Evolutionary conservation across 2,888 invertebrate species (phyloP).

Genomic region (Cephus runcator): DNA sequence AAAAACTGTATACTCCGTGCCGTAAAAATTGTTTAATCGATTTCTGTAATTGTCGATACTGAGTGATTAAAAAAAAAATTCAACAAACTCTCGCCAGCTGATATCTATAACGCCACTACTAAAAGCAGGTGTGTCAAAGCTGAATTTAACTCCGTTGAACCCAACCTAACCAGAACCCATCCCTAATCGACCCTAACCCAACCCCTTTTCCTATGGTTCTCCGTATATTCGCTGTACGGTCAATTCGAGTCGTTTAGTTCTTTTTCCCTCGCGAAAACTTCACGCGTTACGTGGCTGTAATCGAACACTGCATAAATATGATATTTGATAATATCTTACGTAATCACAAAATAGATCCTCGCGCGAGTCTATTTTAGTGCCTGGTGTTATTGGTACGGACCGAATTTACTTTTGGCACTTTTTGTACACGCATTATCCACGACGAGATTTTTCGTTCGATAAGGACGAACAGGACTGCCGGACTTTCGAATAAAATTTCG

Average conservation of each 20-base stretch:
- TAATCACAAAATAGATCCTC: not conserved
- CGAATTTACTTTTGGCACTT: not conserved
- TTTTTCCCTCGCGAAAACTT: slow-evolving; percentile 29
- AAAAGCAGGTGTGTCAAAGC: not conserved
- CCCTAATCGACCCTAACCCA: not conserved
- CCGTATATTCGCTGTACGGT: not conserved
- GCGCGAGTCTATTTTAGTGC: not conserved
- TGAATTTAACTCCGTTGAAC: not conserved
- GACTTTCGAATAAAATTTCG: not conserved
- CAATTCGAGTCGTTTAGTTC: not conserved
- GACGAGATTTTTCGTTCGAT: not conserved
- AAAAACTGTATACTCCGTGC: not conserved
- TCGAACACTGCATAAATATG: slow-evolving; percentile 36
- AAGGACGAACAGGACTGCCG: not conserved
- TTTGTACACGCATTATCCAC: not conserved
- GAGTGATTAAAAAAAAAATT: not conserved
- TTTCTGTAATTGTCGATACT: not conserved
- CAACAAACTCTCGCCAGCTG: not conserved
- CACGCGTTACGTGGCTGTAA: slow-evolving; percentile 24
- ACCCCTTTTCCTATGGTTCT: not conserved
- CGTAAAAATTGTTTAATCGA: not conserved
- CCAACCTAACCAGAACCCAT: not conserved
- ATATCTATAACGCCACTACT: not conserved
- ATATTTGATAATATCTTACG: slow-evolving; percentile 21
- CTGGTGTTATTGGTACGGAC: too few relatives aligned